Base-by-base conservation (phyloP, 1,140 invertebrate genomes). In the Anoplolepis gracilipes region DNA sequence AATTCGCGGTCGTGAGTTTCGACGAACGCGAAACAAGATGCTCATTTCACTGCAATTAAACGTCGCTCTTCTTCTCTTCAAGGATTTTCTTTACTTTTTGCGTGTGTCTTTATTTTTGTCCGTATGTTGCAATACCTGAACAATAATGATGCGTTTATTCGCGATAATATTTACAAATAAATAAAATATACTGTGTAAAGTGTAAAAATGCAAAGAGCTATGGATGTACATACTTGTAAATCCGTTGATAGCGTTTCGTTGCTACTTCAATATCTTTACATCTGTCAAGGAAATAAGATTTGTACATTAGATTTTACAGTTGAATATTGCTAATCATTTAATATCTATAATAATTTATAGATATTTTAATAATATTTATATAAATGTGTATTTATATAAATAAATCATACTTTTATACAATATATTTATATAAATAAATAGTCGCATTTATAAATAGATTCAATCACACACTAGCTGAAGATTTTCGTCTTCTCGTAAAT, bases 1-100 rank as follows among this genome's bases (percentile, higher is more conserved):
- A 64, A 65, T 77, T 55, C 62, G 55, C 46, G 42, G 36, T 53
- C 61, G 33, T 87, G 53, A 77, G 79, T 39, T 73, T 75, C 49
- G 46, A 82, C 30, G 30, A 6, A 46, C n/a, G n/a, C 8, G 5
- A 30, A 59, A 22, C 5, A 25, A 19, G 1, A 39, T 16, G 22
- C 33, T 13, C 25, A 28, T 61, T 82, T 39, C 22, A 42, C 61
- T 49, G 36, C 46, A 61, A 84, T 86, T 77, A 49, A 72, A 86
- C 19, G 61, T 2, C 7, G 5, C 30, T 42, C 7, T 42, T 62
- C 28, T 28, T 73, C 22, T 30, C 1, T 13, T 8, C 13, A 25
- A 28, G 62, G 30, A 55, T 79, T 69, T 69, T 25, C 8, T 39
- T 30, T 36, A 1, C 25, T 69, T 69, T 64, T 46, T 33, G 39